These are phyloP conservation scores for Gastracanthus pulcherrimus DNA, from an alignment of 2,888 invertebrate genomes.

Conservation along the genomic window DNA sequence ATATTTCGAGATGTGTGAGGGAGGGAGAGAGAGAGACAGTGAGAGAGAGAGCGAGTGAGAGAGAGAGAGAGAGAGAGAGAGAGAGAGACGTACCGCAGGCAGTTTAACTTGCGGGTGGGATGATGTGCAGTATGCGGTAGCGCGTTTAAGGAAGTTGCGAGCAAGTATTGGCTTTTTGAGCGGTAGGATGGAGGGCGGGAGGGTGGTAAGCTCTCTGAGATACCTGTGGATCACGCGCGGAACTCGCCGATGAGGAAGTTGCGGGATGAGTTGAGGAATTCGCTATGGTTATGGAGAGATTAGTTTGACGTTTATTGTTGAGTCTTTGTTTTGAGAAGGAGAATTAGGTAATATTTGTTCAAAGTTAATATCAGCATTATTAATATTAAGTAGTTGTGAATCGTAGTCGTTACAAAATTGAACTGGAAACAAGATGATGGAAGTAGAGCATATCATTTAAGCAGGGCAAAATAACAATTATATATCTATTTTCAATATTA, in stretches of 20 bases:
- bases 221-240: slow-evolving; percentile 7
- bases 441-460: no score
- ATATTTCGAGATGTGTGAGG: slow-evolving; percentile 12
- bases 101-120: slow-evolving; percentile 1
- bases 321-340: neutral
- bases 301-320: neutral
- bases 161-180: slow-evolving; percentile 8
- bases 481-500: no score
- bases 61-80: no score
- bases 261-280: neutral
- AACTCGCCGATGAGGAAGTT: neutral
- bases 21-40: no score
- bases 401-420: no score
- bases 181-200: neutral
- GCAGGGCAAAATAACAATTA: no score
- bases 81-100: neutral
- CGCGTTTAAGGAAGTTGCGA: neutral
- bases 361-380: no score
- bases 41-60: no score
- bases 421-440: no score
- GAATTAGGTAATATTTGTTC: no score
- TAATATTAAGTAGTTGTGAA: no score
- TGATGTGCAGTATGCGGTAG: neutral
- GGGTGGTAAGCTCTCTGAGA: neutral
- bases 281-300: neutral